Evolutionary conservation across 1,140 invertebrate genomes (phyloP).

Genomic region (Cepaea nemoralis): DNA sequence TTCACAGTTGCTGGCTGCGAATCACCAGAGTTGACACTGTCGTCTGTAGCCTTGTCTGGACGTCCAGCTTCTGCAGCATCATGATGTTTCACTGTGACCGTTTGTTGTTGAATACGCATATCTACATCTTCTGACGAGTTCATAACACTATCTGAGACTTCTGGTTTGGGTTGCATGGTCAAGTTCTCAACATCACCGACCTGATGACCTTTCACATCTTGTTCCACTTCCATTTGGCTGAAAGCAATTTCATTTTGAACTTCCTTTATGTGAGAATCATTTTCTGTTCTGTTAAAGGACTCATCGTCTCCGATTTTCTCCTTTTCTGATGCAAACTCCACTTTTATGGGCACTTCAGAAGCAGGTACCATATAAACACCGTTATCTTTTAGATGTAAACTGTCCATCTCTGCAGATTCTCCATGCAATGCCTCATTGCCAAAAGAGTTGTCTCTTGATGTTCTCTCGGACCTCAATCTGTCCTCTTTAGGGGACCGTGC

Average conservation of each 20-base stretch:
- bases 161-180: background rate
- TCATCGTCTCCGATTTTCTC: background rate
- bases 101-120: slow-evolving; percentile 18
- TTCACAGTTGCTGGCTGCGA: background rate
- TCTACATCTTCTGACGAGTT: slow-evolving; percentile 9
- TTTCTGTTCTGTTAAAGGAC: background rate
- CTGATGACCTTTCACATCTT: background rate
- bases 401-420: background rate
- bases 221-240: background rate
- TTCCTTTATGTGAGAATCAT: background rate
- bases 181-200: background rate
- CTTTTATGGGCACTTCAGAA: background rate
- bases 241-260: background rate
- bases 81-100: background rate
- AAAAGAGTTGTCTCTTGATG: background rate
- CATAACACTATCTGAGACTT: background rate
- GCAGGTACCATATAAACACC: background rate
- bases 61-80: background rate
- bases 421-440: background rate
- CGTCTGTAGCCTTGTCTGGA: background rate
- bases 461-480: background rate
- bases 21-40: background rate
- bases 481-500: background rate
- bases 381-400: background rate
- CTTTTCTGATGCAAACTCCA: background rate